Evolutionary conservation across 2,888 invertebrate species (phyloP).

Genomic region (Mylabris sibirica): DNA sequence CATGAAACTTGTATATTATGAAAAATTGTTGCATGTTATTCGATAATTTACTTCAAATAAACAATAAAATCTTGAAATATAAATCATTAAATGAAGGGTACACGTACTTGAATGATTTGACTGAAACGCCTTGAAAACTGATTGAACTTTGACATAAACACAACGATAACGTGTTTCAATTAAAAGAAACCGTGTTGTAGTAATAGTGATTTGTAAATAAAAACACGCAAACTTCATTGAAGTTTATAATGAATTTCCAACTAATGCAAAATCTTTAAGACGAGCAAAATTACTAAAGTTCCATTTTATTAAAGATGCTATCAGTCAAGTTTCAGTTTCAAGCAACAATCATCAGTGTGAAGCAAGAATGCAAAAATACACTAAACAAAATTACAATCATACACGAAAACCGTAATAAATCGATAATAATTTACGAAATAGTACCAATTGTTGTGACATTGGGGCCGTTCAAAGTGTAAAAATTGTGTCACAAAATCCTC

Average conservation of each 20-base stretch:
- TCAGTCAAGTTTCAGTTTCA: background rate
- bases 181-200: background rate
- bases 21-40: background rate
- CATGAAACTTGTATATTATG: background rate
- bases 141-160: conserved; percentile 1
- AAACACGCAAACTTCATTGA: background rate
- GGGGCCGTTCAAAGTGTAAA: too few relatives aligned
- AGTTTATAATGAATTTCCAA: conserved; percentile 6
- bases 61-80: background rate
- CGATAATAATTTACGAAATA: background rate
- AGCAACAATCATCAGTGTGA: background rate
- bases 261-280: background rate
- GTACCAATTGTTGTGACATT: background rate
- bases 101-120: background rate
- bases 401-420: background rate
- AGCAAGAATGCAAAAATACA: background rate
- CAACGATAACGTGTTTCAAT: background rate
- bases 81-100: background rate
- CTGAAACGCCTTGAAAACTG: background rate
- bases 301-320: conserved; percentile 4
- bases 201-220: background rate
- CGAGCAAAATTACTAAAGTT: background rate
- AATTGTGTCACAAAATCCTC: too few relatives aligned
- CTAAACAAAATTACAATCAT: background rate
- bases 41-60: background rate